phyloP scores from a whole-genome alignment of 2,888 invertebrate genomes.

The Stenotaenia linearis region DNA sequence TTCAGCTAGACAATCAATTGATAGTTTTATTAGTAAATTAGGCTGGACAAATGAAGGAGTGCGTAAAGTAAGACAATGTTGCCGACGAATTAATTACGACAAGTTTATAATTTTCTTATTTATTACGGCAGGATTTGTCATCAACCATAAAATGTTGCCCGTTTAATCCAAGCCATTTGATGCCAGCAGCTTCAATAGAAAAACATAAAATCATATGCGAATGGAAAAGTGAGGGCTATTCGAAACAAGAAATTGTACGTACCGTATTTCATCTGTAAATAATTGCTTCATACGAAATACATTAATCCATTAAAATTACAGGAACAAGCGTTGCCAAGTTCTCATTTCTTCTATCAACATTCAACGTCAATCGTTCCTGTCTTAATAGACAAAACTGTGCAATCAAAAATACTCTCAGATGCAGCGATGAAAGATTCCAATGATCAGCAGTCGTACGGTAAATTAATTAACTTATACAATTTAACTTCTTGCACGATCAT shows the following conservation, averaged over 20 bases:
- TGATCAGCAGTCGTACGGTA: neutral
- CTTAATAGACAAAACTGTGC: slow-evolving; percentile 35
- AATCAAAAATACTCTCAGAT: neutral
- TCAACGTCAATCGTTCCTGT: slow-evolving; percentile 36
- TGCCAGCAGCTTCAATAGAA: slow-evolving; percentile 36
- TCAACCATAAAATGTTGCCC: slow-evolving; percentile 31
- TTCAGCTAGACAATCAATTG: neutral
- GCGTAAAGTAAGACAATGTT: neutral
- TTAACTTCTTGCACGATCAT: too few relatives aligned
- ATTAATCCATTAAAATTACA: slow-evolving; percentile 28
- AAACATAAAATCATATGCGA: slow-evolving; percentile 37
- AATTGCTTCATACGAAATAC: neutral
- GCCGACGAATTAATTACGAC: neutral
- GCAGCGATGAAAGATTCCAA: neutral
- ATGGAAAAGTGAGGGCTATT: slow-evolving; percentile 37
- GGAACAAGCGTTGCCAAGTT: slow-evolving; percentile 37
- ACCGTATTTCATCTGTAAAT: neutral
- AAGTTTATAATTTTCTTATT: neutral
- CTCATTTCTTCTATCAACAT: slow-evolving; percentile 37
- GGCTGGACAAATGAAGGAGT: neutral
- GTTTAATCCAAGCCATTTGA: slow-evolving; percentile 35
- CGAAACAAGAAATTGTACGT: slow-evolving; percentile 38
- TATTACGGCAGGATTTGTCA: neutral
- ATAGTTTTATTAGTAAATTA: neutral
- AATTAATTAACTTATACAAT: neutral